These are phyloP conservation scores for Mobula hypostoma DNA, from an alignment of 2,113 vertebrate genomes.

Conservation along the genomic window DNA sequence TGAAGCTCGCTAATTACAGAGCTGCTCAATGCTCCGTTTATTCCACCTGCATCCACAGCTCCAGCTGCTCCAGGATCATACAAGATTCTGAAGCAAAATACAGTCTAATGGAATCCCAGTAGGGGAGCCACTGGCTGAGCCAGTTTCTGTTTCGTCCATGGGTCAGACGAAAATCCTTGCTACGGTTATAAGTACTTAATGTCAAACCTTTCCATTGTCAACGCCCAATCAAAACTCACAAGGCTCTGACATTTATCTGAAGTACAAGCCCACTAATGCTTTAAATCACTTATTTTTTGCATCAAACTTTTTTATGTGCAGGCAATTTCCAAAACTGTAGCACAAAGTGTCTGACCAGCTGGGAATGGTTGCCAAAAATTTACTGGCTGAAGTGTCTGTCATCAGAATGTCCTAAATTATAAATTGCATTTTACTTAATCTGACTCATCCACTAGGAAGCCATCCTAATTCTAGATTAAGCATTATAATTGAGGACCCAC, in stretches of 20 bases:
- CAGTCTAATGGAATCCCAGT: neutral
- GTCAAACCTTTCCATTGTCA: neutral
- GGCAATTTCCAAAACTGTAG: neutral
- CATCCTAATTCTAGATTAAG: neutral
- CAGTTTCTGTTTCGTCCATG: neutral
- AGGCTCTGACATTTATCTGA: neutral
- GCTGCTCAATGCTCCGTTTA: neutral
- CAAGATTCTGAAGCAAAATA: conserved; percentile 13
- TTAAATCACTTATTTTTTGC: neutral
- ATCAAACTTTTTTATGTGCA: neutral
- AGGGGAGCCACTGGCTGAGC: neutral
- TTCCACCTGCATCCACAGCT: neutral
- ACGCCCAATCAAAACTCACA: neutral
- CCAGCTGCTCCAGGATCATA: neutral
- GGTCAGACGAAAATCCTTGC: neutral
- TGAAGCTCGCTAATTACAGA: neutral
- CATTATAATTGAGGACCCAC: neutral
- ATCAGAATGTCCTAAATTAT: neutral
- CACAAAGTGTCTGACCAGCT: neutral
- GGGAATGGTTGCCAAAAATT: neutral
- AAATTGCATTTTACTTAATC: neutral
- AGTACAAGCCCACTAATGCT: neutral
- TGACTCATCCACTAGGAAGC: neutral
- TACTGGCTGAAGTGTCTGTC: neutral
- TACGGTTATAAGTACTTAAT: neutral